phyloP scores from a whole-genome alignment of 2,888 invertebrate species.

The Hydrotaea diabolus region DNA sequence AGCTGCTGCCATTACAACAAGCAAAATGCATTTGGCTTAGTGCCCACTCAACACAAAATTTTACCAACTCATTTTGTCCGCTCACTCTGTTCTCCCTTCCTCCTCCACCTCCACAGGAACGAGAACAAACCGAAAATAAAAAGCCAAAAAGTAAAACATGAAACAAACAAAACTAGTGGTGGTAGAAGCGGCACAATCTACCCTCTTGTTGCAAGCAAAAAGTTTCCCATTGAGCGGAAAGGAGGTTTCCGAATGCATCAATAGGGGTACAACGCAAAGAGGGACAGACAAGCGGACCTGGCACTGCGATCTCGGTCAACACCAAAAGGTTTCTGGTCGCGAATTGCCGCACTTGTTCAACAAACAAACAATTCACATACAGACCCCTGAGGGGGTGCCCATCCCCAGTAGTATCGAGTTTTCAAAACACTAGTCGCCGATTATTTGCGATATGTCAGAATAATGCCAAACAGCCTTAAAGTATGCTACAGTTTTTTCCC shows the following conservation, averaged over 20 bases:
- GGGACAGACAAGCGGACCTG: background rate
- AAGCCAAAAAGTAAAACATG: conserved; percentile 37
- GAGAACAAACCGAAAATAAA: conserved; percentile 11
- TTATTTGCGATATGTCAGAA: conserved; percentile 22
- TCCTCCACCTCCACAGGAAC: background rate
- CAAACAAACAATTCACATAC: background rate
- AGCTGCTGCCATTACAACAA: conserved; percentile 41
- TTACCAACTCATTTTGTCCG: conserved; percentile 21
- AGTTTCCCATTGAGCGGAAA: background rate
- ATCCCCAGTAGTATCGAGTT: background rate
- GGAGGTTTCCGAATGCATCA: background rate
- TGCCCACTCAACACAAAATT: conserved; percentile 43
- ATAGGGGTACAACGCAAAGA: background rate
- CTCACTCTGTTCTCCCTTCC: background rate
- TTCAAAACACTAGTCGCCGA: background rate
- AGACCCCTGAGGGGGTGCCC: background rate
- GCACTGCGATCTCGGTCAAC: background rate
- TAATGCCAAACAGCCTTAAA: conserved; percentile 20
- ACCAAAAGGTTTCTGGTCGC: background rate
- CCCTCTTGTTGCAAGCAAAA: too few species aligned
- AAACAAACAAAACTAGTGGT: conserved; percentile 27
- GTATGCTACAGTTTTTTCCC: conserved; percentile 4
- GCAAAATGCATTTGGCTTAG: conserved; percentile 64
- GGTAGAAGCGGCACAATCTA: background rate
- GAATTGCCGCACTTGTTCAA: background rate